Percentiles rank a stretch among this genome's conserved stretches.
Conservation (phyloP, 2,797 vertebrate genomes). For the Mus caroli region DNA sequence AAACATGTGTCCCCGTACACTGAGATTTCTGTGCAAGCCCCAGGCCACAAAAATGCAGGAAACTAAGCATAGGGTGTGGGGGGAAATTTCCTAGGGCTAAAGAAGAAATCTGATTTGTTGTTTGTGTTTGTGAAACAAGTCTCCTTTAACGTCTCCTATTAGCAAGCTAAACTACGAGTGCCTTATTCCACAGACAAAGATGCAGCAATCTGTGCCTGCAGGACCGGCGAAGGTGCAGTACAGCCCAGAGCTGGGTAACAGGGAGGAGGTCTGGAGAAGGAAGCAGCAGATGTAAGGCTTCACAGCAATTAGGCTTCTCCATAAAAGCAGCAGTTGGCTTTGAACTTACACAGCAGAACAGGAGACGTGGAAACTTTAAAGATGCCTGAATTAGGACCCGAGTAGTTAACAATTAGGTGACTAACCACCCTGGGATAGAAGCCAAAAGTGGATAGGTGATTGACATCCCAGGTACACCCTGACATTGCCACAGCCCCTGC, state of each 20-base stretch:
- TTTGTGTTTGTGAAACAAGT: conserved; percentile 1
- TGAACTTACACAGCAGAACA: background rate
- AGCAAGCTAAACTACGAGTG: background rate
- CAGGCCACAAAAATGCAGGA: background rate
- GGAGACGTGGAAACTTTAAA: background rate
- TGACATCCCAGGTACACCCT: background rate
- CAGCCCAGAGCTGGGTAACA: conserved; percentile 1
- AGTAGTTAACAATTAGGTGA: background rate
- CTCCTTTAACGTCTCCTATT: conserved; percentile 1
- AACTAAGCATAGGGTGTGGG: background rate
- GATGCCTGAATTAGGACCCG: background rate
- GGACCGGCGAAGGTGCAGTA: conserved; percentile 1
- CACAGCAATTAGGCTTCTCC: conserved; percentile 47
- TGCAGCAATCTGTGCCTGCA: background rate
- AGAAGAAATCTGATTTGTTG: background rate
- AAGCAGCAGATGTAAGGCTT: background rate
- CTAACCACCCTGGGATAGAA: background rate
- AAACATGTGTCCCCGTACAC: background rate
- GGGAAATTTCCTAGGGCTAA: background rate
- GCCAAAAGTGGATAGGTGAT: background rate
- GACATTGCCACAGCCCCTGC: background rate
- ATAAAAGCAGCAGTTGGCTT: conserved; percentile 46
- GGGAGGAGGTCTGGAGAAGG: background rate
- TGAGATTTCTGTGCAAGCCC: conserved; percentile 5
- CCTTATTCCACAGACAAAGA: background rate